Base-by-base conservation (phyloP, 2,888 invertebrate species). In the Uloborus plumipes region DNA sequence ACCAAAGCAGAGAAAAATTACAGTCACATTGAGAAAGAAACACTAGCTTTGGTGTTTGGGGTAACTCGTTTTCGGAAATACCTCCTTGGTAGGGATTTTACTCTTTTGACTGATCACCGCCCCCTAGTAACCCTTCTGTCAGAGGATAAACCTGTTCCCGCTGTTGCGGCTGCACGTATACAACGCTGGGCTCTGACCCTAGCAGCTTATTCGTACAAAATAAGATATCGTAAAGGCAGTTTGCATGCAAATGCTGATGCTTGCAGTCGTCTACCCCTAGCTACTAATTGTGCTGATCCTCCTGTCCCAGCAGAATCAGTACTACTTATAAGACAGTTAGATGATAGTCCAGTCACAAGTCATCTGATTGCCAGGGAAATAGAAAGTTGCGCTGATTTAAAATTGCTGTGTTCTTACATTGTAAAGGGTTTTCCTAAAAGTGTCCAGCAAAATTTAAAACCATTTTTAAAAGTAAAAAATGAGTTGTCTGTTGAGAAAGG, bases 71-170 rank as follows among this genome's bases (percentile, higher is more conserved):
- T 89, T 86, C 88, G 89, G 70, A 86, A 88, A 31, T 90, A 88
- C 84, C 62, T 90, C 0, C 88, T 86, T 81, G 90, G 89, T 3
- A 85, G 88, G 16, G 85, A 87, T n/a, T 91, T 90, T 84, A 88
- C 88, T 1, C 84, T 90, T 16, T 59, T 87, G 11, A 89, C 89
- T 0, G 89, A 89, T 84, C 88, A 89, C 79, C 87, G 89, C 77
- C 89, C 90, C 0, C 84, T 91, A 6, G 88, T 86, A 9, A 59
- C 20, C 22, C 18, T 61, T 9, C 49, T 69, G 39, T 20, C 59
- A 22, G 50, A 47, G 14, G 26, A 26, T 26, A 26, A 26, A 4
- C 26, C 26, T 26, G 26, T 26, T 26, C 26, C 26, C 4, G 4
- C 26, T 26, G 26, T 86, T 14, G 81, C 87, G 69, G 85, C 87